Evolutionary conservation across 2,113 vertebrate genomes (phyloP).

Genomic region (Triplophysa tibetana): DNA sequence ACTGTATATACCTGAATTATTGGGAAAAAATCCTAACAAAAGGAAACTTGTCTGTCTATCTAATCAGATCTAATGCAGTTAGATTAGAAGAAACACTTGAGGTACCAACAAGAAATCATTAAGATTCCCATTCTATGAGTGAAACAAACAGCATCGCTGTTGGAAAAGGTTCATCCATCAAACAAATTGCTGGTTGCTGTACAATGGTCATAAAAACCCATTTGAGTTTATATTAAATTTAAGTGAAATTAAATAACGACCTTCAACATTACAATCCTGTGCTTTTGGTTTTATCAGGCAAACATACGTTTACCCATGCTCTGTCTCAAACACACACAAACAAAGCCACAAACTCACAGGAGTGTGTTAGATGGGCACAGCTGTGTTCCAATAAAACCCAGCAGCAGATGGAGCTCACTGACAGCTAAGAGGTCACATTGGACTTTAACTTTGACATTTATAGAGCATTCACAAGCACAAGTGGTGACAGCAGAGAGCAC

Average conservation of each 20-base stretch:
- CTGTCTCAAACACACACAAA: slow-evolving; percentile 14
- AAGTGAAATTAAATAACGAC: not conserved
- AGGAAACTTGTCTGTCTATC: no score
- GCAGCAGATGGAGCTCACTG: slow-evolving; percentile 45
- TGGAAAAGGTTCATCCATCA: slow-evolving; percentile 9
- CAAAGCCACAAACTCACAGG: slow-evolving; percentile 3
- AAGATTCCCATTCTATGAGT: no score
- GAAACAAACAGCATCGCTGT: not conserved
- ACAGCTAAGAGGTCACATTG: slow-evolving; percentile 40
- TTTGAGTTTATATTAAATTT: slow-evolving; percentile 13
- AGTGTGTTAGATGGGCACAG: slow-evolving; percentile 31
- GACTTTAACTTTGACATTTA: slow-evolving; percentile 44
- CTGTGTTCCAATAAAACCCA: slow-evolving; percentile 45
- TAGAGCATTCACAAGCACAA: slow-evolving; percentile 23
- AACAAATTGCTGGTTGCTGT: not conserved
- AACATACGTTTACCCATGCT: not conserved
- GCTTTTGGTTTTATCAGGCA: not conserved
- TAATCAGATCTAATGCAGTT: no score
- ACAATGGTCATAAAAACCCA: slow-evolving; percentile 8
- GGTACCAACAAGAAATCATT: no score
- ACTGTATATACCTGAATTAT: no score
- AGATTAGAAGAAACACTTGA: no score
- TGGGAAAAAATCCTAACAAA: no score
- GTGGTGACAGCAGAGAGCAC: slow-evolving; percentile 11
- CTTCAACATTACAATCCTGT: slow-evolving; percentile 20